phyloP scores from a whole-genome alignment of 2,888 invertebrate species.

The Drosophila neutralis region DNA sequence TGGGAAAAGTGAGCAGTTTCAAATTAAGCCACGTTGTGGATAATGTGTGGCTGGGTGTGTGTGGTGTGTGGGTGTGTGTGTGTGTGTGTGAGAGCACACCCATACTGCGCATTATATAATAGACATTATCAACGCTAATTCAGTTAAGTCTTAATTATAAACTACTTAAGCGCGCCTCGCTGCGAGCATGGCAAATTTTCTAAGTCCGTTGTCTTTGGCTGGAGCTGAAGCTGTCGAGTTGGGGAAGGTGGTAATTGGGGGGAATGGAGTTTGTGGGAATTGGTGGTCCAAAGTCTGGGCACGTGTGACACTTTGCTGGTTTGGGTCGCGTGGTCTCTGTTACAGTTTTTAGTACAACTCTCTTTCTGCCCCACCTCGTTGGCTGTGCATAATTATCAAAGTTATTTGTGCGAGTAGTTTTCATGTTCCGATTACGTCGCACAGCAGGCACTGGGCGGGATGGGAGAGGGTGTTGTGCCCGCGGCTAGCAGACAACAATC shows the following conservation, averaged over 20 bases:
- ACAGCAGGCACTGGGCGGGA: constrained; percentile 9
- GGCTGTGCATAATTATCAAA: constrained; percentile 70
- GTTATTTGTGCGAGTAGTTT: constrained; percentile 59
- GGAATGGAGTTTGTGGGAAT: neutral
- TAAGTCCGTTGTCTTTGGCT: constrained; percentile 46
- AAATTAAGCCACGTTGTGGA: constrained; percentile 19
- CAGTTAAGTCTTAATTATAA: constrained; percentile 83
- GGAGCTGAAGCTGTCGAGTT: neutral
- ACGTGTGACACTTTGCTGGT: constrained; percentile 74
- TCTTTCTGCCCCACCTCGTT: neutral
- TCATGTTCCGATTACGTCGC: constrained; percentile 67
- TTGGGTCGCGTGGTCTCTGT: constrained; percentile 40
- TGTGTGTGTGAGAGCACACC: constrained; percentile 2
- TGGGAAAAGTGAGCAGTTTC: constrained; percentile 53
- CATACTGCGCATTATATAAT: constrained; percentile 50
- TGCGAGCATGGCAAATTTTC: constrained; percentile 69
- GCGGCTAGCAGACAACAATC: constrained; percentile 9
- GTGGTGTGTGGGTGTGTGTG: constrained; percentile 18
- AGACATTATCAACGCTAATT: constrained; percentile 83
- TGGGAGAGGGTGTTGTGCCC: neutral
- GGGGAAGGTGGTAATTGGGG: neutral
- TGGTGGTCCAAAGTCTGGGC: constrained; percentile 40
- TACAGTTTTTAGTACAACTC: constrained; percentile 31
- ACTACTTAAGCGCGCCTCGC: constrained; percentile 75
- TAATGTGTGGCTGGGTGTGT: constrained; percentile 1